Conservation (phyloP, 2,113 vertebrate genomes). For the Colius striatus region DNA sequence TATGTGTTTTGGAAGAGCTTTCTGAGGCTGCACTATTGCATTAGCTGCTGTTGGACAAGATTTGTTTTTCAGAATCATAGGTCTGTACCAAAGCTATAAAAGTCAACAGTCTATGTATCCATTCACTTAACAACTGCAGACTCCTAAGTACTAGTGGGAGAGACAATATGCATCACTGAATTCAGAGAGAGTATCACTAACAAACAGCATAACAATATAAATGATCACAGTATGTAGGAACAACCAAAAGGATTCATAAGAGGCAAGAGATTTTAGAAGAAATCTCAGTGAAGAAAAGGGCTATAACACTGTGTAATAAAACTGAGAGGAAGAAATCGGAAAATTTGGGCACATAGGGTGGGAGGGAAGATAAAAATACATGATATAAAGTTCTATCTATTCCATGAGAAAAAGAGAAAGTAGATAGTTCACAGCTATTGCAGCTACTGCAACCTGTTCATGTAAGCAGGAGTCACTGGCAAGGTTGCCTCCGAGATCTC, state of each 20-base stretch:
- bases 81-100: neutral
- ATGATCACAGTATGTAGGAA: neutral
- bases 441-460: neutral
- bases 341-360: neutral
- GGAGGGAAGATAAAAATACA: neutral
- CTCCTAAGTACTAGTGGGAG: neutral
- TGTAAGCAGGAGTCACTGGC: neutral
- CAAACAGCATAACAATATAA: neutral
- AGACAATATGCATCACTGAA: neutral
- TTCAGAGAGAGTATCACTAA: neutral
- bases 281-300: neutral
- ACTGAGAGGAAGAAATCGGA: neutral
- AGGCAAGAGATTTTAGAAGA: neutral
- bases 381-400: neutral
- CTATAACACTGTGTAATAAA: neutral
- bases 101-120: neutral
- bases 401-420: neutral
- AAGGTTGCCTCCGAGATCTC: neutral
- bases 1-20: neutral
- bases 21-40: neutral
- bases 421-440: neutral
- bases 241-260: neutral
- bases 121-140: neutral
- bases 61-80: neutral
- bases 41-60: neutral